These are phyloP conservation scores for Pygoscelis antarcticus DNA, from an alignment of 2,113 vertebrate species.

Conservation along the genomic window DNA sequence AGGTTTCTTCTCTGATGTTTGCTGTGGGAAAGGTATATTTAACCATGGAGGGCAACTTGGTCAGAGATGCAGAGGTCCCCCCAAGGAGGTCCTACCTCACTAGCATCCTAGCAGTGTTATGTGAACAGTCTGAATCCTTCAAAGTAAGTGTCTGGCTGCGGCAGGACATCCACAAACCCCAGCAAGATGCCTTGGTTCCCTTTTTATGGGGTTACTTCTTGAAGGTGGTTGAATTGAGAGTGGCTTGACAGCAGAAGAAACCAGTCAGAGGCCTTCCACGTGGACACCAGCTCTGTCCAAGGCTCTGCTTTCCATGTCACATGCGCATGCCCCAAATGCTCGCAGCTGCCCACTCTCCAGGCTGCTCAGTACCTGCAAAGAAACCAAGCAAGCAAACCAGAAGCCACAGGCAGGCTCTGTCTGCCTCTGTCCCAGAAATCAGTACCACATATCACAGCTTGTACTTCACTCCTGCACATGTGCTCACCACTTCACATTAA, in stretches of 20 bases:
- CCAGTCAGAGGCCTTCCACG: background rate
- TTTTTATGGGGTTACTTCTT: background rate
- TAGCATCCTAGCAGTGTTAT: background rate
- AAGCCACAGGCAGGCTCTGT: background rate
- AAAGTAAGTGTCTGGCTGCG: background rate
- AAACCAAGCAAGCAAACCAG: background rate
- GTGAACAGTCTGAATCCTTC: background rate
- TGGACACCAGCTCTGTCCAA: background rate
- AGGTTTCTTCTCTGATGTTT: background rate
- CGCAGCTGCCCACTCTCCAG: background rate
- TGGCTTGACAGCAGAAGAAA: background rate
- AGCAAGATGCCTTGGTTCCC: background rate
- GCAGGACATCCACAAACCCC: background rate
- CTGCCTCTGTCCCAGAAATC: background rate
- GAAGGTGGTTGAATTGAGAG: background rate
- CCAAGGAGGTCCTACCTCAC: background rate
- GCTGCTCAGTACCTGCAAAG: background rate
- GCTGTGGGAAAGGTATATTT: background rate
- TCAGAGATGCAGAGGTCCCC: background rate
- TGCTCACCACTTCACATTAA: background rate
- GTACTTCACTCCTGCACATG: background rate
- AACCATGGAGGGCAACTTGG: background rate
- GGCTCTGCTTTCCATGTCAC: background rate
- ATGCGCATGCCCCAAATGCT: background rate
- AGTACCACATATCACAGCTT: rapidly evolving